Evolutionary conservation across 2,113 vertebrate genomes (phyloP).

Genomic region (Odocoileus hemionus): DNA sequence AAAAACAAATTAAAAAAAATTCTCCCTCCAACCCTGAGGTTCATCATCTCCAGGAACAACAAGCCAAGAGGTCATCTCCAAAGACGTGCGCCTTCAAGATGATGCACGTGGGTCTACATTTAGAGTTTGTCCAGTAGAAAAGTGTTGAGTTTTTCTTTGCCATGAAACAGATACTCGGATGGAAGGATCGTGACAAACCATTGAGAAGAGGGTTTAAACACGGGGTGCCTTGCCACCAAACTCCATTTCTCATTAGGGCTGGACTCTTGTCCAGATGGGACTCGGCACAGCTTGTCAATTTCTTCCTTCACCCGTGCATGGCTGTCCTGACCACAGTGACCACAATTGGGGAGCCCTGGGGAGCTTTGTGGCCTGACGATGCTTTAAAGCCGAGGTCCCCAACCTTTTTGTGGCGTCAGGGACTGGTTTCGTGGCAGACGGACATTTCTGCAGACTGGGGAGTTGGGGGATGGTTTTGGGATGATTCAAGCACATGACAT

Average conservation of each 20-base stretch:
- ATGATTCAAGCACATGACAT: not conserved
- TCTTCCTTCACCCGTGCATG: accelerated
- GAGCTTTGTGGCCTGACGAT: accelerated
- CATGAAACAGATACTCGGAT: not conserved
- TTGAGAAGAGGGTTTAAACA: not conserved
- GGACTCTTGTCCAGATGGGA: not conserved
- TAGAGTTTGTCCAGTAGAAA: too few relatives aligned
- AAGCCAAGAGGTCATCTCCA: not conserved
- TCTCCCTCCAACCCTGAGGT: not conserved
- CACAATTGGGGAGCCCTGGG: accelerated
- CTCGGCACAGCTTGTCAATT: not conserved
- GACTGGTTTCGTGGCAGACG: not conserved
- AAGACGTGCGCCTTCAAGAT: not conserved
- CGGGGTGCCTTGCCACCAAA: accelerated
- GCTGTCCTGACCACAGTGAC: accelerated
- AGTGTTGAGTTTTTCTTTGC: not conserved
- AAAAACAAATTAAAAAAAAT: not conserved
- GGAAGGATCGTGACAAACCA: not conserved
- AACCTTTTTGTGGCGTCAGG: not conserved
- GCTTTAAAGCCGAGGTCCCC: not conserved
- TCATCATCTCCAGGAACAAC: too few relatives aligned
- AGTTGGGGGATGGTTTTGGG: not conserved
- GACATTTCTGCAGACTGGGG: accelerated
- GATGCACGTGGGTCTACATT: accelerated
- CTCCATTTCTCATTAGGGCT: accelerated